A percentile compares a stretch with the other conserved stretches of the same genome.
phyloP scores from a whole-genome alignment of 2,797 vertebrate genomes.

The Enteromius afrohamiltoni region DNA sequence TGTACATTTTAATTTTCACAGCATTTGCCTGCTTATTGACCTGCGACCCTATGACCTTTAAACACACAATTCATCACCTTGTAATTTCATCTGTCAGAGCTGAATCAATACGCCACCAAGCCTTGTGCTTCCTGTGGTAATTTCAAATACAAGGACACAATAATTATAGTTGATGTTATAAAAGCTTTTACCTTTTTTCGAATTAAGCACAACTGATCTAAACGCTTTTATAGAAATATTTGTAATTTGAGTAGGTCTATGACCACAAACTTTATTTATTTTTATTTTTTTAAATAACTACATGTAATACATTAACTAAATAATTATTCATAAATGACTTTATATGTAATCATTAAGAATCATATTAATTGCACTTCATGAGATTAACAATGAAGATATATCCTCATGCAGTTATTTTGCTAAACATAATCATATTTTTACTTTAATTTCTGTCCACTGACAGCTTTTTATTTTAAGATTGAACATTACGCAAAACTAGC shows the following conservation, averaged over 20 bases:
- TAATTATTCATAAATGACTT: not conserved
- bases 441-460: not conserved
- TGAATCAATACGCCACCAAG: slow-evolving; percentile 29
- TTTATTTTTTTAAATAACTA: not conserved
- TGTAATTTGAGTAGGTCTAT: not conserved
- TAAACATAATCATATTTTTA: not conserved
- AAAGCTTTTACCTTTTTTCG: not conserved
- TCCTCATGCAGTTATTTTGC: not conserved
- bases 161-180: not conserved
- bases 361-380: not conserved
- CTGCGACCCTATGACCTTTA: slow-evolving; percentile 51
- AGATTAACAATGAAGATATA: not conserved
- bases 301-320: not conserved
- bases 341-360: not conserved
- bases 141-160: slow-evolving; percentile 9
- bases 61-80: slow-evolving; percentile 39
- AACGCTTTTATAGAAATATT: not conserved
- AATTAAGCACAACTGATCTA: not conserved
- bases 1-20: slow-evolving; percentile 34
- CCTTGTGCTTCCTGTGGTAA: not conserved
- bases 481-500: not conserved
- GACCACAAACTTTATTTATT: not conserved
- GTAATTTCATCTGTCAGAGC: slow-evolving; percentile 14
- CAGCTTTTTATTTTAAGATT: not conserved
- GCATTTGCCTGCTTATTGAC: slow-evolving; percentile 43